These are phyloP conservation scores for Drosophila mojavensis DNA, from an alignment of 1,140 invertebrate genomes.

Conservation along the genomic window DNA sequence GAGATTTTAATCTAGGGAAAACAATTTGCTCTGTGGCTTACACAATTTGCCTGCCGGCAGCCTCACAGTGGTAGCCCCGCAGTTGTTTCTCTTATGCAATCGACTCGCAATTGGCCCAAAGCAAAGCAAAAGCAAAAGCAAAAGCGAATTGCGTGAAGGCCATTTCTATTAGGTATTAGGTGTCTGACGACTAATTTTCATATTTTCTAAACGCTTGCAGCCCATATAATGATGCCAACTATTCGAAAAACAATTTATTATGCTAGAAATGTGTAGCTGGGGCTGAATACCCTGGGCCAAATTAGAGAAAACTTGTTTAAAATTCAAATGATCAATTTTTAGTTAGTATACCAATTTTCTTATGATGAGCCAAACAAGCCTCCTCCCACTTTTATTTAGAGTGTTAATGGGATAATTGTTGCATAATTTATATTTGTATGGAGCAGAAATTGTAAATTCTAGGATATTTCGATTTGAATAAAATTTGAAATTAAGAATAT, in stretches of 20 bases:
- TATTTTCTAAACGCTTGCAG: constrained; percentile 34
- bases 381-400: too few species aligned
- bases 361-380: too few species aligned
- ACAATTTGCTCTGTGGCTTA: constrained; percentile 20
- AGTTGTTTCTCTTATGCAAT: constrained; percentile 49
- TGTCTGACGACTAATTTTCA: constrained; percentile 50
- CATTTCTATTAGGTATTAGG: constrained; percentile 64
- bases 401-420: too few species aligned
- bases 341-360: too few species aligned
- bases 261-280: not conserved
- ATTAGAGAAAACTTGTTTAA: not conserved
- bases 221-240: constrained; percentile 38
- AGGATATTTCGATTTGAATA: too few species aligned
- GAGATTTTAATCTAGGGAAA: constrained; percentile 36
- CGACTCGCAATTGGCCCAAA: constrained; percentile 26
- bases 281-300: not conserved
- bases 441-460: too few species aligned
- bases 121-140: constrained; percentile 2
- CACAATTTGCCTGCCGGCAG: constrained; percentile 19
- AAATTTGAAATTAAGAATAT: too few species aligned
- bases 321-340: too few species aligned
- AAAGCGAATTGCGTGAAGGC: constrained; percentile 55
- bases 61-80: not conserved
- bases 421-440: not conserved
- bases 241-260: constrained; percentile 56